A percentile compares a stretch with the other conserved stretches of the same genome.
Conservation (phyloP, 2,888 invertebrate genomes). For the Pollenia labialis region DNA sequence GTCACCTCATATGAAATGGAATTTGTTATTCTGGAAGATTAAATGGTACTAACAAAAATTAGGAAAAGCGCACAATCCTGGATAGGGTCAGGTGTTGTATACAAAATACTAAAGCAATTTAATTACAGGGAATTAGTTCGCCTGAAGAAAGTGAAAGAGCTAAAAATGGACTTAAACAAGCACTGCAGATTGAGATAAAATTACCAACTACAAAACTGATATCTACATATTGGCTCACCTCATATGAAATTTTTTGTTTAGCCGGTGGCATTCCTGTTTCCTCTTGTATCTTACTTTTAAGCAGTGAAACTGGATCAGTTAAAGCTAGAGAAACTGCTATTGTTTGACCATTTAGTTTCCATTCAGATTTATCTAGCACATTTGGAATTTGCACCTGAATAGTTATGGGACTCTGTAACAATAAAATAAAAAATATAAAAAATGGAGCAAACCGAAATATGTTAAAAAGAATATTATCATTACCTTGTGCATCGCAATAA, state of each 20-base stretch:
- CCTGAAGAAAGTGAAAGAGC: too few species aligned
- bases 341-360: conserved; percentile 96
- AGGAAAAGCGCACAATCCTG: background rate
- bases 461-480: conserved; percentile 10
- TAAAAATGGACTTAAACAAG: too few species aligned
- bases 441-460: background rate
- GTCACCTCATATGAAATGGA: too few species aligned
- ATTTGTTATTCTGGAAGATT: too few species aligned
- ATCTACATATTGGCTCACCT: conserved; percentile 86
- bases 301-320: conserved; percentile 90
- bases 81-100: too few species aligned
- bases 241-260: conserved; percentile 98
- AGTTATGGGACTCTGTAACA: conserved; percentile 88
- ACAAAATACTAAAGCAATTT: too few species aligned
- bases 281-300: conserved; percentile 94
- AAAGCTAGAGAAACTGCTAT: conserved; percentile 91
- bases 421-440: conserved; percentile 3
- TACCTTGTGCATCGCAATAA: conserved; percentile 88
- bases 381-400: conserved; percentile 93
- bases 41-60: too few species aligned
- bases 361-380: conserved; percentile 95
- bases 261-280: conserved; percentile 96
- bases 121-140: too few species aligned
- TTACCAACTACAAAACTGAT: background rate
- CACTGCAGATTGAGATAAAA: background rate